A percentile compares a stretch with the other conserved stretches of the same genome.
phyloP scores from a whole-genome alignment of 2,113 vertebrate species.

The Aegotheles bennettii region DNA sequence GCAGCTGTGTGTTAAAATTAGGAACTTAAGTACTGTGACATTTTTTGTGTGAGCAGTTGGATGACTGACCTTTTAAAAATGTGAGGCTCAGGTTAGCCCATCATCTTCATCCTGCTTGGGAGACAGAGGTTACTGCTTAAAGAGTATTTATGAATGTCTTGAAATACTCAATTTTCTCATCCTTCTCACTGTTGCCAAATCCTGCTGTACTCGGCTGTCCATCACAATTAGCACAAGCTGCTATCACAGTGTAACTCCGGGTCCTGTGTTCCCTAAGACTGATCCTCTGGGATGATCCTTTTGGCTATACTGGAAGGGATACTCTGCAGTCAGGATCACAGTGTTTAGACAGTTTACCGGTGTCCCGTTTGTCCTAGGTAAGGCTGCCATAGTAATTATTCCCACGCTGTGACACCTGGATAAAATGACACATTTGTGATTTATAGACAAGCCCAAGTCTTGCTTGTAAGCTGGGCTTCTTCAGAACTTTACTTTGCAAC shows the following conservation, averaged over 20 bases:
- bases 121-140: neutral
- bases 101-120: neutral
- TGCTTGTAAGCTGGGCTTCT: neutral
- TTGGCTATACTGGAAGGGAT: neutral
- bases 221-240: neutral
- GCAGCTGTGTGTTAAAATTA: neutral
- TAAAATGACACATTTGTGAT: neutral
- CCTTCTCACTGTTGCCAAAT: neutral
- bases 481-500: neutral
- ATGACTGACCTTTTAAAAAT: slow-evolving; percentile 20
- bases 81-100: neutral
- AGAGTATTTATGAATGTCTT: neutral
- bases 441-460: neutral
- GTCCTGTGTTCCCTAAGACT: neutral
- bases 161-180: neutral
- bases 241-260: neutral
- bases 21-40: neutral
- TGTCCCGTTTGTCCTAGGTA: neutral
- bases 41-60: neutral
- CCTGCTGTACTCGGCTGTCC: neutral
- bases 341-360: neutral
- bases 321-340: neutral
- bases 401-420: neutral
- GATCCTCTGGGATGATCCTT: neutral
- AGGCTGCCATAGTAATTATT: neutral